A percentile compares a stretch with the other conserved stretches of the same genome.
phyloP scores from a whole-genome alignment of 2,113 vertebrate species.

The Sterna hirundo region DNA sequence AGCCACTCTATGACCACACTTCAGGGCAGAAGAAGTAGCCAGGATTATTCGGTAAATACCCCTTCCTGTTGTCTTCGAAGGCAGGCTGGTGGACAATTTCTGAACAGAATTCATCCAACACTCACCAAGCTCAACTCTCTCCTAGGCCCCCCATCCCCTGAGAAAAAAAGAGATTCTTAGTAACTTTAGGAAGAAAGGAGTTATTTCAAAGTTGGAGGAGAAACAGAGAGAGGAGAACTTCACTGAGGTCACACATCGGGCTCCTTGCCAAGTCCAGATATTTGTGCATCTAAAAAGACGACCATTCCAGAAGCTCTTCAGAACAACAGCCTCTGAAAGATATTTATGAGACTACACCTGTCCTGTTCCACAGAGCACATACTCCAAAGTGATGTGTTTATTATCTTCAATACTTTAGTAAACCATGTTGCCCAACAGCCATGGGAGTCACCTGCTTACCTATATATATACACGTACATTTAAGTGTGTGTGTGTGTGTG shows the following conservation, averaged over 20 bases:
- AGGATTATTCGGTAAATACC: neutral
- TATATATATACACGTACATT: neutral
- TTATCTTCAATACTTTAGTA: neutral
- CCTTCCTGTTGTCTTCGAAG: neutral
- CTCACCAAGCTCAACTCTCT: neutral
- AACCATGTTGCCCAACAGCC: conserved; percentile 15
- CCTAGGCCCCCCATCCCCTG: accelerated
- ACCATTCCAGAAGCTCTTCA: neutral
- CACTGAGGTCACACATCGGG: neutral
- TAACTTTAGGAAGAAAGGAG: neutral
- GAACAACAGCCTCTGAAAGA: neutral
- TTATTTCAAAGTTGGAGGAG: neutral
- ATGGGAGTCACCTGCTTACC: conserved; percentile 34
- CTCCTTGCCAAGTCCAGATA: neutral
- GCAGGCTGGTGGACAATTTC: neutral
- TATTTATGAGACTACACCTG: conserved; percentile 23
- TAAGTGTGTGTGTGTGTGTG: neutral
- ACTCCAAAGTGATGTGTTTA: neutral
- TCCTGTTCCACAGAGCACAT: neutral
- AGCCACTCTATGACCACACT: neutral
- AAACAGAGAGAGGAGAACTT: neutral
- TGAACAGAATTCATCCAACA: neutral
- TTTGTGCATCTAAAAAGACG: neutral
- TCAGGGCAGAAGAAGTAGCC: neutral
- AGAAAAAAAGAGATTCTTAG: neutral